These are phyloP conservation scores for Magallana gigas DNA, from an alignment of 1,140 invertebrate genomes.

Conservation along the genomic window DNA sequence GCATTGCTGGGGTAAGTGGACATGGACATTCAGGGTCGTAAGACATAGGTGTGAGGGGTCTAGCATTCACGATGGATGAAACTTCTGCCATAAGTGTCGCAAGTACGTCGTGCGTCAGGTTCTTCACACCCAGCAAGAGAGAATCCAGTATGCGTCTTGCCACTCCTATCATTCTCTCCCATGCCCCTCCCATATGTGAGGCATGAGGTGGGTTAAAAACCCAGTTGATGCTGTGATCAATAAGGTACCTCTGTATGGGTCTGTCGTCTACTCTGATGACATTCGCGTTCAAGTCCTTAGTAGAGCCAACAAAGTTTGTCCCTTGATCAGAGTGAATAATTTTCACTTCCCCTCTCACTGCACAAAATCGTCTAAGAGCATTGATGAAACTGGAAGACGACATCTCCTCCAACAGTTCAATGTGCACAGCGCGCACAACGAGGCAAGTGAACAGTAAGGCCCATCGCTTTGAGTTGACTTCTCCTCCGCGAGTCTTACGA, in stretches of 20 bases:
- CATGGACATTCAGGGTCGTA: slow-evolving; percentile 57
- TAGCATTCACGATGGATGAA: slow-evolving; percentile 50
- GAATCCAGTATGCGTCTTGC: slow-evolving; percentile 62
- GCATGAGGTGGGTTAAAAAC: no score
- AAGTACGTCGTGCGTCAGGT: slow-evolving; percentile 63
- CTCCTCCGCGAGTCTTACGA: neutral
- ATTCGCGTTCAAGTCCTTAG: no score
- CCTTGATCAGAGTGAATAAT: neutral
- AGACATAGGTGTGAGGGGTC: slow-evolving; percentile 59
- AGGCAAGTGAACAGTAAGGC: neutral
- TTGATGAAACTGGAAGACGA: neutral
- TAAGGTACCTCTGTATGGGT: no score
- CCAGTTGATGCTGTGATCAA: no score
- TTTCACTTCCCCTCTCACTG: no score
- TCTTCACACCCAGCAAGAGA: slow-evolving; percentile 51
- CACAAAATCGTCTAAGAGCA: no score
- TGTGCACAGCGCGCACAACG: neutral
- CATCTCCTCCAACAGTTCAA: neutral
- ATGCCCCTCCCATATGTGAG: no score
- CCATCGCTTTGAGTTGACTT: neutral
- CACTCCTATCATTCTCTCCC: slow-evolving; percentile 64
- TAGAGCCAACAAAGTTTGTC: slow-evolving; percentile 24
- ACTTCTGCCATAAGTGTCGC: slow-evolving; percentile 62
- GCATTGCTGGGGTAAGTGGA: slow-evolving; percentile 57
- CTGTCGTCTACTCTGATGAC: no score